Evolutionary conservation across 2,797 vertebrate species (phyloP).

Genomic region (Bradypus variegatus): DNA sequence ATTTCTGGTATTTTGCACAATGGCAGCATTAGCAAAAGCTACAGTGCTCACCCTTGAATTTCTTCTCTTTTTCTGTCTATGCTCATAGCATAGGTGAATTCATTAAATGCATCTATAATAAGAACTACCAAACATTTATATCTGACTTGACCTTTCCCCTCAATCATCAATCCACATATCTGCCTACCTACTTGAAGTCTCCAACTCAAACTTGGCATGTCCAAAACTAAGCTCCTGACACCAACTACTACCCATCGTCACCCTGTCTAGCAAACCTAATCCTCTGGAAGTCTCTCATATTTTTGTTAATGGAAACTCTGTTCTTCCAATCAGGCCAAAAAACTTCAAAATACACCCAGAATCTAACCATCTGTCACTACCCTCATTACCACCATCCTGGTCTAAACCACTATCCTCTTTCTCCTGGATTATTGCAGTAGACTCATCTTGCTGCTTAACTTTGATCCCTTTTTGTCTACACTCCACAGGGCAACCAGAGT

Average conservation of each 20-base stretch:
- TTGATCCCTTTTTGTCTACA: neutral
- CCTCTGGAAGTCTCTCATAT: neutral
- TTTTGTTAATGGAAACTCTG: neutral
- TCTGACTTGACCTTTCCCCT: neutral
- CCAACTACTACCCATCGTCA: neutral
- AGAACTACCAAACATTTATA: neutral
- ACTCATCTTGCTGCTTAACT: neutral
- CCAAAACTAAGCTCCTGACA: neutral
- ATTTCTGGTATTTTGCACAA: no score
- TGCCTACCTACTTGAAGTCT: neutral
- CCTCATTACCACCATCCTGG: neutral
- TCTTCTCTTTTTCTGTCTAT: neutral
- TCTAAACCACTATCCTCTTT: neutral
- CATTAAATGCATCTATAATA: neutral
- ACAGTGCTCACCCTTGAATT: neutral
- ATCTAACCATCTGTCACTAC: neutral
- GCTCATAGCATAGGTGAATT: neutral
- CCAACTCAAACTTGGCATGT: neutral
- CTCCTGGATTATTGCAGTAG: neutral
- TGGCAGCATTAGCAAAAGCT: no score
- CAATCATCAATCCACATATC: neutral
- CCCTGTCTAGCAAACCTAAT: neutral
- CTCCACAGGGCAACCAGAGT: neutral
- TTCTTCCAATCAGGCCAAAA: neutral
- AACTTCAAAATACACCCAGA: neutral